Evolutionary conservation across 2,888 invertebrate species (phyloP).

Genomic region (Cynaeus angustus): DNA sequence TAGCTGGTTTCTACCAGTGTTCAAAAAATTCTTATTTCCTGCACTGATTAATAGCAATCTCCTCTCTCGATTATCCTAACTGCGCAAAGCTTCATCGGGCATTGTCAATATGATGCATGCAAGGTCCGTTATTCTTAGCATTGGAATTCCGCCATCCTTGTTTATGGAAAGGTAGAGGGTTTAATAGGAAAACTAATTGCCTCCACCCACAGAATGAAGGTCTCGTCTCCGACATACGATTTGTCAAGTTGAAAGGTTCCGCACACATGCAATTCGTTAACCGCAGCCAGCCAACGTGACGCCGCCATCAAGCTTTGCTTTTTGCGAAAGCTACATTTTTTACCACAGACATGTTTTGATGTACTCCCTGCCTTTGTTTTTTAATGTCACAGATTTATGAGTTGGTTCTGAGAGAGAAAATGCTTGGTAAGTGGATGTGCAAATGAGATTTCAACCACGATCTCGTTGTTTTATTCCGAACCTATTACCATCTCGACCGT

Average conservation of each 20-base stretch:
- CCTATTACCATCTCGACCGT: slow-evolving; percentile 37
- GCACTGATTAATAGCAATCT: slow-evolving; percentile 1
- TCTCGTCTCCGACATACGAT: slow-evolving; percentile 68
- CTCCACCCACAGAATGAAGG: slow-evolving; percentile 65
- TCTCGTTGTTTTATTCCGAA: slow-evolving; percentile 57
- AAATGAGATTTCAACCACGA: slow-evolving; percentile 67
- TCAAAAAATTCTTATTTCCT: background rate
- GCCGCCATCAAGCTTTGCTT: slow-evolving; percentile 68
- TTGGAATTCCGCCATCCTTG: slow-evolving; percentile 53
- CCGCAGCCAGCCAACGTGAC: slow-evolving; percentile 71
- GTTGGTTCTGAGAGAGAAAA: slow-evolving; percentile 59
- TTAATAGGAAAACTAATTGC: slow-evolving; percentile 65
- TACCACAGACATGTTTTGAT: slow-evolving; percentile 70
- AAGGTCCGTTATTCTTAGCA: slow-evolving; percentile 47
- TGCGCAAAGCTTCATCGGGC: slow-evolving; percentile 6
- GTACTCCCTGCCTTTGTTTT: slow-evolving; percentile 68
- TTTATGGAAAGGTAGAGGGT: slow-evolving; percentile 55
- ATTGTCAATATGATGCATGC: background rate
- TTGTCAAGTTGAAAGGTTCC: slow-evolving; percentile 72
- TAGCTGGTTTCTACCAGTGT: background rate
- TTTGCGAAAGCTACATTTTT: slow-evolving; percentile 68
- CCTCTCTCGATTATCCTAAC: background rate
- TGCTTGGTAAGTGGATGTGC: slow-evolving; percentile 64
- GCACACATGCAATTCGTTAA: slow-evolving; percentile 72
- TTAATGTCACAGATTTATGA: slow-evolving; percentile 69